Percentiles rank a stretch among this genome's conserved stretches.
phyloP scores from a whole-genome alignment of 2,113 vertebrate species.

The Cardinalis cardinalis region DNA sequence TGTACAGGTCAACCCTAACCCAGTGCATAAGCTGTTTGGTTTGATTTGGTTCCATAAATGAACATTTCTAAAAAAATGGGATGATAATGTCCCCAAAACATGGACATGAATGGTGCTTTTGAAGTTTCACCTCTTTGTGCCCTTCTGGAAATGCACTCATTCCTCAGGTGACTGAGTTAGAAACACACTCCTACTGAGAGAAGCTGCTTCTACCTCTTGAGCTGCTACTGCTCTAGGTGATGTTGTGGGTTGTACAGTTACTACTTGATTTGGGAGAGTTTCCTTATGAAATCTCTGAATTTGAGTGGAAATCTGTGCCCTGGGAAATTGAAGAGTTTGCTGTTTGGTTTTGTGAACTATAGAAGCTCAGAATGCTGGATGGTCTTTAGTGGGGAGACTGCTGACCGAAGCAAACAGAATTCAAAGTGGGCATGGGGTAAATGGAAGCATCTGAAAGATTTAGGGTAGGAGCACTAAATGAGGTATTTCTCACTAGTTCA shows the following conservation, averaged over 20 bases:
- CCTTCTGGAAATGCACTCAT: rapidly evolving
- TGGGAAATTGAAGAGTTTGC: neutral
- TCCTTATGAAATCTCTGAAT: neutral
- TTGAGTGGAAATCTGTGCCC: neutral
- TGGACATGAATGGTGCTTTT: neutral
- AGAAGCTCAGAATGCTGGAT: neutral
- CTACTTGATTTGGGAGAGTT: neutral
- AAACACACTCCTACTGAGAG: neutral
- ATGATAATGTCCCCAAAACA: neutral
- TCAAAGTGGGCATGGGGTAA: neutral
- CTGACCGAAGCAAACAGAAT: neutral
- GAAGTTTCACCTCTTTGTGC: neutral
- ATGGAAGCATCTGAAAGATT: neutral
- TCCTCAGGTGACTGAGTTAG: neutral
- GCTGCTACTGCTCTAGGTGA: neutral
- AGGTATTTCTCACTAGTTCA: neutral
- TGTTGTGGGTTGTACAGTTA: neutral
- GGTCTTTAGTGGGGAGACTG: neutral
- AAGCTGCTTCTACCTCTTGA: neutral
- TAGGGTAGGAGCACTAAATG: neutral
- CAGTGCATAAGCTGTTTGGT: neutral
- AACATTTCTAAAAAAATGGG: neutral
- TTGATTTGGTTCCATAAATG: neutral
- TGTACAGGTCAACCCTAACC: neutral
- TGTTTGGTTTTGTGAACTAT: neutral